These are phyloP conservation scores for Ophioninae sp. DNA, from an alignment of 2,888 invertebrate genomes.

Conservation along the genomic window DNA sequence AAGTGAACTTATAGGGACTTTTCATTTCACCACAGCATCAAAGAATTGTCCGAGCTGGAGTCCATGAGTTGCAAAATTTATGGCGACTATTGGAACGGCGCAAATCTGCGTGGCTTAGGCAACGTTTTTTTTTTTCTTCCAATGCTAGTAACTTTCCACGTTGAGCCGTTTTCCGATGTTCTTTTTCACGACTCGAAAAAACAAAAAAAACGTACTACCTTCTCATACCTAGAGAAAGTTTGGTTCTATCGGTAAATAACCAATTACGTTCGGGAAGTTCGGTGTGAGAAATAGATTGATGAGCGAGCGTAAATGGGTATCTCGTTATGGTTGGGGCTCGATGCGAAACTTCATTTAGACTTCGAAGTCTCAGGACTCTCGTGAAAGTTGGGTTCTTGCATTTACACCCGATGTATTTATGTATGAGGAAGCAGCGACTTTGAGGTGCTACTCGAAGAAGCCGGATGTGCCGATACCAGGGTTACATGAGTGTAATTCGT, in stretches of 20 bases:
- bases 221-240: background rate
- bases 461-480: background rate
- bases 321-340: conserved; percentile 15
- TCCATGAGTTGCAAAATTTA: background rate
- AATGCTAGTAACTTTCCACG: background rate
- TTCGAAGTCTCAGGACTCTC: background rate
- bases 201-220: background rate
- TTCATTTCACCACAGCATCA: background rate
- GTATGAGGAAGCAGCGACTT: background rate
- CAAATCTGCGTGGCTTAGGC: background rate
- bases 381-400: background rate
- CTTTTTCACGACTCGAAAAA: background rate
- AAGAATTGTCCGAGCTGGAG: background rate
- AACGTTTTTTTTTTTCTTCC: background rate
- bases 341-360: conserved; percentile 14
- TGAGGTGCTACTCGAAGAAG: background rate
- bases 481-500: background rate
- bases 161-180: background rate
- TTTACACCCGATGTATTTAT: background rate
- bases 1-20: too few species aligned
- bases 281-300: background rate
- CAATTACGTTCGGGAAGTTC: background rate
- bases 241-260: background rate
- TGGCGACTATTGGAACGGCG: background rate
- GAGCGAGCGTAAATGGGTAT: background rate